Conservation (phyloP, 2,797 vertebrate genomes). For the Poecile montanus region DNA sequence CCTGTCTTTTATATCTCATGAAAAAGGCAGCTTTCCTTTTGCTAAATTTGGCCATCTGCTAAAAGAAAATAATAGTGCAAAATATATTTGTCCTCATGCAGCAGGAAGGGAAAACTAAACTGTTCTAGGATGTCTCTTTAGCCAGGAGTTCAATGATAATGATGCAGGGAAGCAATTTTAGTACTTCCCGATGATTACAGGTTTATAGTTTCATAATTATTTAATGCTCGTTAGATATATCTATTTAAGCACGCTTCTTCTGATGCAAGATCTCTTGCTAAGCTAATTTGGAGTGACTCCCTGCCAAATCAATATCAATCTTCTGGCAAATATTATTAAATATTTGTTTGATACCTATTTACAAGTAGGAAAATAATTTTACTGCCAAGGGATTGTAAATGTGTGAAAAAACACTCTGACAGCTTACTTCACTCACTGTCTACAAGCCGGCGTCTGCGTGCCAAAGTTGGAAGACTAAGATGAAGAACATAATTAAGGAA, state of each 20-base stretch:
- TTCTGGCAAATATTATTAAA: conserved; percentile 79
- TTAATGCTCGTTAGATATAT: conserved; percentile 57
- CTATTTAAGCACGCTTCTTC: conserved; percentile 46
- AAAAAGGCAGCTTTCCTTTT: neutral
- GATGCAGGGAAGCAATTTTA: conserved; percentile 19
- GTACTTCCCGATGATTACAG: conserved; percentile 34
- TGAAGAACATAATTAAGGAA: conserved; percentile 99
- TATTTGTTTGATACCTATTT: conserved; percentile 82
- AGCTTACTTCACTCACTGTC: conserved; percentile 85
- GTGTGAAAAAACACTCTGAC: conserved; percentile 77
- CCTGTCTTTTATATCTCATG: neutral
- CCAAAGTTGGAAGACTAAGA: conserved; percentile 90
- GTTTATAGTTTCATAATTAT: conserved; percentile 57
- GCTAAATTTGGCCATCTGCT: neutral
- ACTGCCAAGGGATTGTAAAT: conserved; percentile 78
- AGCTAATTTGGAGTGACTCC: conserved; percentile 61
- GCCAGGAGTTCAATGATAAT: neutral
- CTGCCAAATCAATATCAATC: conserved; percentile 78
- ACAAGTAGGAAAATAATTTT: conserved; percentile 82
- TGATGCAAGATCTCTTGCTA: conserved; percentile 57
- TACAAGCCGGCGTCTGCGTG: conserved; percentile 73
- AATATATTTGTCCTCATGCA: neutral
- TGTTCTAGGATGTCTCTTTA: neutral
- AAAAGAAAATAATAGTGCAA: neutral
- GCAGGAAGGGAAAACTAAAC: neutral